These are phyloP conservation scores for Paraescarpia echinospica DNA, from an alignment of 1,140 invertebrate genomes.

Conservation along the genomic window DNA sequence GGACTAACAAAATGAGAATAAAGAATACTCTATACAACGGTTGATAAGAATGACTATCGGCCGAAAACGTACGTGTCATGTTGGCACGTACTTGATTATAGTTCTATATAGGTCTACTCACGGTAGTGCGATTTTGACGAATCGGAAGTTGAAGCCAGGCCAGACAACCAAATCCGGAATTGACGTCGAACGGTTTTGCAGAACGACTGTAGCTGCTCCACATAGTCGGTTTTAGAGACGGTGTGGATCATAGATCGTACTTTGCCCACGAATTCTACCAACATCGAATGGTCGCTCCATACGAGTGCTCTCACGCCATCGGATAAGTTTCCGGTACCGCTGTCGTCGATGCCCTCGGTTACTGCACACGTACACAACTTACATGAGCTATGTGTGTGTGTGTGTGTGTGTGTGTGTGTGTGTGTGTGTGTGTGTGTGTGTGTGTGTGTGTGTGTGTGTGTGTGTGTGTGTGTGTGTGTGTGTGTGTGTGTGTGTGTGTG, in stretches of 20 bases:
- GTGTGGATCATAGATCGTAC: background rate
- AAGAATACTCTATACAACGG: background rate
- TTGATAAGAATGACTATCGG: background rate
- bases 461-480: too few species aligned
- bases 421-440: too few species aligned
- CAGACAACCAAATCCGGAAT: background rate
- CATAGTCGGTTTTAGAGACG: background rate
- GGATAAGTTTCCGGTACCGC: background rate
- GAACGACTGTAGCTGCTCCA: background rate
- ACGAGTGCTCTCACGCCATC: background rate
- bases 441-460: too few species aligned
- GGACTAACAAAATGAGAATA: too few species aligned
- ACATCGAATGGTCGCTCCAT: background rate
- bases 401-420: too few species aligned
- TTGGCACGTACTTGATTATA: too few species aligned
- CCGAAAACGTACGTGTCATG: too few species aligned
- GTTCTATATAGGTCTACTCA: too few species aligned
- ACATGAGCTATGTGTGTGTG: too few species aligned
- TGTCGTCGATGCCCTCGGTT: too few species aligned
- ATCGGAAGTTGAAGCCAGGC: background rate
- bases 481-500: too few species aligned
- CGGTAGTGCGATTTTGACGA: background rate
- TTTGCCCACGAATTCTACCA: background rate
- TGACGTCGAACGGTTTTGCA: background rate
- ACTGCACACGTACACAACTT: background rate